These are phyloP conservation scores for Criorhina ranunculi DNA, from an alignment of 2,888 invertebrate species.

Conservation along the genomic window DNA sequence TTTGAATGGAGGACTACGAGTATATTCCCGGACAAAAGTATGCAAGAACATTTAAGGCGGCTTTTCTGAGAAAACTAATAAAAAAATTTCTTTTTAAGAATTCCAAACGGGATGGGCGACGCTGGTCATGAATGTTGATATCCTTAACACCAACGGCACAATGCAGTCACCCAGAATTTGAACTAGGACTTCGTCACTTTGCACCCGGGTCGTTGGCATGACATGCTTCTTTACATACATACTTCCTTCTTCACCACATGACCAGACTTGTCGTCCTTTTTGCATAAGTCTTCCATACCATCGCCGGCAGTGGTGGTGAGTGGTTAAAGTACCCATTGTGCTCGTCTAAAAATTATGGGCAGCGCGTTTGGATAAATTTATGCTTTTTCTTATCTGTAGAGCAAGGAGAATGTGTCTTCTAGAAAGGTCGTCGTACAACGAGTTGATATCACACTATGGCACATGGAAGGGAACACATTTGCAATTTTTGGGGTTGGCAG, in stretches of 20 bases:
- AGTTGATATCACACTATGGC: constrained; percentile 40
- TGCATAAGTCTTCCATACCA: constrained; percentile 60
- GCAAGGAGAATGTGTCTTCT: constrained; percentile 45
- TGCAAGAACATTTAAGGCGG: constrained; percentile 15
- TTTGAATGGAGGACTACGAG: background rate
- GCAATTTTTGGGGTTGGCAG: constrained; percentile 15
- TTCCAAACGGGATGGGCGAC: constrained; percentile 43
- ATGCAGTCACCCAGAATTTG: constrained; percentile 66
- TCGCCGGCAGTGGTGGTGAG: constrained; percentile 39
- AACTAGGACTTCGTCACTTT: constrained; percentile 54
- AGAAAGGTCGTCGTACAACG: constrained; percentile 30
- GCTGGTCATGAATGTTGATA: constrained; percentile 67
- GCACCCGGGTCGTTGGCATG: constrained; percentile 26
- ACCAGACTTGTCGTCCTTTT: constrained; percentile 41
- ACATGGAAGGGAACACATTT: constrained; percentile 23
- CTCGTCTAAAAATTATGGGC: constrained; percentile 62
- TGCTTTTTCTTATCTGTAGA: constrained; percentile 58
- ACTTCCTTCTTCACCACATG: constrained; percentile 35
- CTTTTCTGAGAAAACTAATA: constrained; percentile 47
- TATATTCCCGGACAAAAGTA: background rate
- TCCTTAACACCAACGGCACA: constrained; percentile 34
- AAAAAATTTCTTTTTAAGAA: constrained; percentile 45
- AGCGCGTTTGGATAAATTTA: constrained; percentile 66
- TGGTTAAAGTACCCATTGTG: constrained; percentile 57
- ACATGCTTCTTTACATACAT: constrained; percentile 21